Evolutionary conservation across 2,113 vertebrate species (phyloP), one percentile per base, ranked within the genome.

Genomic region (Prionailurus bengalensis): DNA sequence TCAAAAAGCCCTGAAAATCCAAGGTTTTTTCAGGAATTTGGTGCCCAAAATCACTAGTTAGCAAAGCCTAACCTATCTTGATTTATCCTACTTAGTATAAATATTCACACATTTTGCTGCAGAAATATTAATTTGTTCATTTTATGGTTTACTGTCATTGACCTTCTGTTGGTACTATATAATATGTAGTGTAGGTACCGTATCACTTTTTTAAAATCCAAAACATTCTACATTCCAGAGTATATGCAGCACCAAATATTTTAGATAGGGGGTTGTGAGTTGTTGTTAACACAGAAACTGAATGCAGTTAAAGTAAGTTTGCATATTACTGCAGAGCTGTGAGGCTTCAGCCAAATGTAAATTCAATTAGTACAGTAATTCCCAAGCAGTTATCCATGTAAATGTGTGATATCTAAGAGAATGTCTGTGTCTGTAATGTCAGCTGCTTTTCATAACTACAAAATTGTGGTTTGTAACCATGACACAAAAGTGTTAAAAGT

Each of bases 141-240:
- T 29, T 76, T 90, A 63, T 42, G 16, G 16, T 48, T 73, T 90
- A 25, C n/a, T 76, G 55, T 78, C 2, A 0, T 82, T 51, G 71
- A 74, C 25, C 6, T 29, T 84, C n/a, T 16, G n/a, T 23, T 48
- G 25, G 15, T 70, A 33, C 33, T 81, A 4, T 25, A 42, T 68
- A 63, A 73, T 17, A 23, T 23, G 7, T 5, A 66, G 7, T 58
- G 2, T 79, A 15, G 89, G 7, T 42, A 78, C 39, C 0, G 0
- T 42, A 6, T 78, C 53, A 33, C 27, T 82, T 91, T 97, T 79
- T 82, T 39, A 42, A 97, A 93, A 78, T 94, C 42, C 5, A 31
- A n/a, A 70, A 79, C 27, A 36, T 53, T 79, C 23, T 65, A 29
- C 95, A 55, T 79, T 95, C 33, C 45, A 51, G 66, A 61, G 66